Evolutionary conservation across 2,888 invertebrate genomes (phyloP).

Genomic region (Agrotis clavis): DNA sequence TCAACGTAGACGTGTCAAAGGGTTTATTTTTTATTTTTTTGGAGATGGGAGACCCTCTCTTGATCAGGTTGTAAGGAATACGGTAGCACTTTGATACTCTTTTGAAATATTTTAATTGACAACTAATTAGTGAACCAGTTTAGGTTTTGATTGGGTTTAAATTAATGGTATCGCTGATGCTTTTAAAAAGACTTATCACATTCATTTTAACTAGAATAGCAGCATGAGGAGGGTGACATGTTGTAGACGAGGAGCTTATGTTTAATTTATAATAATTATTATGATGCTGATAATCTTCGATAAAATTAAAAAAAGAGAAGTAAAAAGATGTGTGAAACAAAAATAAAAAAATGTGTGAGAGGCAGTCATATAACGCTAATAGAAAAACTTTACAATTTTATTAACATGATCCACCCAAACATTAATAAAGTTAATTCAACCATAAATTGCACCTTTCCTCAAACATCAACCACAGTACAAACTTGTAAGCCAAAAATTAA

Average conservation of each 20-base stretch:
- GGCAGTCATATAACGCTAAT: no score
- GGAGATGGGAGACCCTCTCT: slow-evolving; percentile 22
- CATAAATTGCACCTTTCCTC: slow-evolving; percentile 46
- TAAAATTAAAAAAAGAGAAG: no score
- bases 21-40: slow-evolving; percentile 1
- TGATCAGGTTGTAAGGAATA: slow-evolving; percentile 24
- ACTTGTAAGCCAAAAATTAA: slow-evolving; percentile 61
- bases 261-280: no score
- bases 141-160: slow-evolving; percentile 15
- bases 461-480: slow-evolving; percentile 28
- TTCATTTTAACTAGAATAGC: background rate
- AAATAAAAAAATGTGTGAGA: no score
- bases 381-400: slow-evolving; percentile 7
- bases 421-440: slow-evolving; percentile 33
- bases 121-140: slow-evolving; percentile 37
- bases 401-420: background rate
- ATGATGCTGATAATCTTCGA: no score
- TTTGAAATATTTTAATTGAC: slow-evolving; percentile 1
- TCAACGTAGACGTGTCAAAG: slow-evolving; percentile 47
- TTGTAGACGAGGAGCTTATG: background rate
- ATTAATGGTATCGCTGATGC: background rate
- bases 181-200: no score
- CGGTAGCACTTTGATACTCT: slow-evolving; percentile 43
- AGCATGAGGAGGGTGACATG: no score
- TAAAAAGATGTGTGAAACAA: no score